These are phyloP conservation scores for Montipora capitata DNA, from an alignment of 92 coral and sea anemone species.

Conservation along the genomic window DNA sequence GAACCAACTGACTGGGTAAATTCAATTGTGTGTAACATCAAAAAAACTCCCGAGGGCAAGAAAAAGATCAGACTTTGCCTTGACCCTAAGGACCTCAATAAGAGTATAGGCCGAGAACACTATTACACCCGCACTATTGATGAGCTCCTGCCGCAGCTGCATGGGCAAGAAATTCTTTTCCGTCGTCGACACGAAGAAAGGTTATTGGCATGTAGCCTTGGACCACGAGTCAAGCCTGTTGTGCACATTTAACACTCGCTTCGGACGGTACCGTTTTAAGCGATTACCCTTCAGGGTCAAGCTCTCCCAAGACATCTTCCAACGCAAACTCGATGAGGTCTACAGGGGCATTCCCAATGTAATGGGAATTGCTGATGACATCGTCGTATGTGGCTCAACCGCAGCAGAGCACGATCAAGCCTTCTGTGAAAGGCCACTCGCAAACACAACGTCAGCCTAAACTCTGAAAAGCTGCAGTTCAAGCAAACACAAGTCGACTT, in stretches of 20 bases:
- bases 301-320: not conserved
- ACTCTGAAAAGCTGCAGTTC: no score
- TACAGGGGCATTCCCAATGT: not conserved
- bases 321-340: not conserved
- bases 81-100: no score
- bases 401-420: not conserved
- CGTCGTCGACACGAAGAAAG: no score
- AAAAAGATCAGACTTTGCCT: no score
- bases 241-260: not conserved
- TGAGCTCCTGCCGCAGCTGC: no score
- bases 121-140: no score
- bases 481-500: slow-evolving; percentile 64
- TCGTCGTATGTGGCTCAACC: no score
- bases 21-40: slow-evolving; percentile 23
- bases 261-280: not conserved
- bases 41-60: not conserved
- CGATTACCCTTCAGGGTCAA: not conserved
- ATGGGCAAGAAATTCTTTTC: no score
- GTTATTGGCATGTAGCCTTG: no score
- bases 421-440: slow-evolving; percentile 44
- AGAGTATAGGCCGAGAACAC: no score
- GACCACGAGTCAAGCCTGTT: no score
- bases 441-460: slow-evolving; percentile 52
- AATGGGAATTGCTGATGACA: no score
- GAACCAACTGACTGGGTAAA: slow-evolving; percentile 53